Conservation (phyloP, 2,888 invertebrate genomes). For the Autographa gamma region DNA sequence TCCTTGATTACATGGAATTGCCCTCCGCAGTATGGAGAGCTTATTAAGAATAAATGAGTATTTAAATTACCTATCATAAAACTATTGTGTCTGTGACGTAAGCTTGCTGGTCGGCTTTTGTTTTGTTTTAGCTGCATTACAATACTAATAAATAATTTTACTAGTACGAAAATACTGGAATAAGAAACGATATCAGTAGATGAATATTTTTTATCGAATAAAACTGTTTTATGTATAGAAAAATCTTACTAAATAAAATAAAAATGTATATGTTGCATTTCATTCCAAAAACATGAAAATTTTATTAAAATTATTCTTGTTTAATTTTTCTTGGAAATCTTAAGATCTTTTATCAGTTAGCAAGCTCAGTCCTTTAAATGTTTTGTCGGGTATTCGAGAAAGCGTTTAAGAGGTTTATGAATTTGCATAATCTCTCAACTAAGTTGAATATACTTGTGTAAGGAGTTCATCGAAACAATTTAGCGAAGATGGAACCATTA, state of each 20-base stretch:
- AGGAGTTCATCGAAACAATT: conserved; percentile 32
- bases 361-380: conserved; percentile 1
- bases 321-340: not conserved
- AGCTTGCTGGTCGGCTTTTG: not conserved
- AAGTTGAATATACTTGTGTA: conserved; percentile 49
- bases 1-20: conserved; percentile 44
- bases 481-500: conserved; percentile 10
- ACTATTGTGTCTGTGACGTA: not conserved
- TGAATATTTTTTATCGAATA: too few relatives aligned
- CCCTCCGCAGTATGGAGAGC: conserved; percentile 10
- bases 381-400: conserved; percentile 13
- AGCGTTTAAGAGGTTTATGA: conserved; percentile 18
- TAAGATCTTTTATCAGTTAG: not conserved
- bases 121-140: not conserved
- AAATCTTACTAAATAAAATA: too few relatives aligned
- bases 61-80: conserved; percentile 9
- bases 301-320: not conserved
- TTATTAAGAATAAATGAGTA: conserved; percentile 3
- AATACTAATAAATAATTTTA: too few relatives aligned
- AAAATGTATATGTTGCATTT: not conserved
- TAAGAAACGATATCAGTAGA: too few relatives aligned
- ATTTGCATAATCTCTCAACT: conserved; percentile 47
- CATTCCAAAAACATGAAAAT: not conserved
- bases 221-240: too few relatives aligned
- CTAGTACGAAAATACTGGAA: too few relatives aligned